Conservation (phyloP, 2,113 vertebrate species). For the Psophia crepitans region DNA sequence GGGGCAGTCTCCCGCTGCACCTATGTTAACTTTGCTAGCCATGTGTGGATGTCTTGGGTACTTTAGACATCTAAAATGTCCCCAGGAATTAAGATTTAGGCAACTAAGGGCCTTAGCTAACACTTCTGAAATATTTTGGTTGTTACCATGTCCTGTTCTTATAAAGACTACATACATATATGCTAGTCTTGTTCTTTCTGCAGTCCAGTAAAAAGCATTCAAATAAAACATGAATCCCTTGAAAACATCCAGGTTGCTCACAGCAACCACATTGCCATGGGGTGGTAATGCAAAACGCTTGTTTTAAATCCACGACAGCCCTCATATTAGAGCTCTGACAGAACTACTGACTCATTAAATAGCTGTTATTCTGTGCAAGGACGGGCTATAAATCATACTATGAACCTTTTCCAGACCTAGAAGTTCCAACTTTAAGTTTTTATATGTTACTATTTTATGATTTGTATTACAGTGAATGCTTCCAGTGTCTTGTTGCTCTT, state of each 20-base stretch:
- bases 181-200: background rate
- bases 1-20: background rate
- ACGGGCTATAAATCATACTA: background rate
- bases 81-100: background rate
- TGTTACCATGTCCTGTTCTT: background rate
- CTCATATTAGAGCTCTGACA: background rate
- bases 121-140: background rate
- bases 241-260: background rate
- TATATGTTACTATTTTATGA: background rate
- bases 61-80: background rate
- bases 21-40: background rate
- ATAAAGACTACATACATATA: background rate
- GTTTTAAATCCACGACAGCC: background rate
- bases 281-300: background rate
- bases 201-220: background rate
- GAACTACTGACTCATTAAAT: background rate
- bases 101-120: background rate
- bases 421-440: background rate
- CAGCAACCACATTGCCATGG: background rate
- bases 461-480: background rate
- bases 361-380: background rate
- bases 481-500: background rate
- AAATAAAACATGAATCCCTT: background rate
- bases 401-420: background rate
- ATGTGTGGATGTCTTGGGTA: background rate